Base-by-base conservation (phyloP, 2,113 vertebrate species). In the Motacilla alba region DNA sequence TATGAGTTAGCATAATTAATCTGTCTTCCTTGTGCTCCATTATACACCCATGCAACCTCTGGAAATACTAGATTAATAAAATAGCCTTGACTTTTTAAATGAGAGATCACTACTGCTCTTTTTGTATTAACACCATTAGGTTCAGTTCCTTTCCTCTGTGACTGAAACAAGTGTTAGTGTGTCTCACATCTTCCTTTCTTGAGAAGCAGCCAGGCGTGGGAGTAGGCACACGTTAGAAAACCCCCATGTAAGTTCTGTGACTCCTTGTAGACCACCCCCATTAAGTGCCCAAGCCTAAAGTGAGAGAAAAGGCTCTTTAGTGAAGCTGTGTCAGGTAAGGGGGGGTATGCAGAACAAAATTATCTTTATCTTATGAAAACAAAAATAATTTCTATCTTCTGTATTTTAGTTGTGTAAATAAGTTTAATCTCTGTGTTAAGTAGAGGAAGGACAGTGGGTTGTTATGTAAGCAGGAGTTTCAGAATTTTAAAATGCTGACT, bases 101-200 rank as follows among this genome's bases (percentile, higher is more conserved):
- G 81, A 84, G 50, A 75, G 15, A 55, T 82, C 22, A 41, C 30
- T 75, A 16, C 27, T 83, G 39, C 46, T 69, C 20, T 0, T 27
- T 18, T 77, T 77, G 58, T 76, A 35, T 75, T 83, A 82, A 20
- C 56, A 74, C 43, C 64, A 28, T 77, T 86, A 53, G 50, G 53
- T 87, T 91, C 78, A 52, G 56, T 96, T 96, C 43, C 35, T 94
- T 96, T 96, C 76, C 87, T 85, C 70, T 94, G 46, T 83, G 94
- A 94, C 87, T 95, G 78, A 95, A 96, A 50, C 27, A 83, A 87
- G 72, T 43, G 63, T 90, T 93, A 60, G 7, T 64, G 64, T 96
- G 64, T 80, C 68, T 95, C 85, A 95, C 7, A 13, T 75, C 63
- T 93, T 95, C 89, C 90, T 90, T 97, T 96, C 87, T 86, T 50